Evolutionary conservation across 2,888 invertebrate genomes (phyloP), one percentile per base, ranked within the genome.

Genomic region (Agriotes lineatus): DNA sequence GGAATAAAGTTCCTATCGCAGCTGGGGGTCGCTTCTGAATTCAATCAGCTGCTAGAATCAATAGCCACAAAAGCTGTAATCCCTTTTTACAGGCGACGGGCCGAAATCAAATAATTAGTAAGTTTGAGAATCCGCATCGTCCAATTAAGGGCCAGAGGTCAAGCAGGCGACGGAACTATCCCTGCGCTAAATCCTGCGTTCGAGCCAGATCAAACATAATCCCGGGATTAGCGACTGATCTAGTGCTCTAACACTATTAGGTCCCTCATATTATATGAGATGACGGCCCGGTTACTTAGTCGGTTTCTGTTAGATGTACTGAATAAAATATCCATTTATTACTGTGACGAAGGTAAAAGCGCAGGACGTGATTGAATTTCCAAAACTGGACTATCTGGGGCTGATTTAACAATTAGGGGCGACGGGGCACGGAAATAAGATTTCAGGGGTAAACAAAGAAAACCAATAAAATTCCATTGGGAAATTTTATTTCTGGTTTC

Each of bases 131-230:
- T 25, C n/a, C 25, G 7, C 22, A 25, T n/a, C n/a, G 4, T n/a
- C 25, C 25, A 52, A 52, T 52, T 19, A 56, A 16, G 58, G 9
- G 20, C 14, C 10, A 14, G 42, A 60, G 45, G 45, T 60, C 59
- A 56, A 56, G 37, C 39, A 37, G 39, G 39, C 19, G 56, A 52
- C 19, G 14, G 18, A 39, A 39, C 22, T 56, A 22, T 20, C 45
- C 59, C 45, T 60, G 7, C 25, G 3, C 14, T 50, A 22, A 60
- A 30, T 33, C 45, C 45, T n/a, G 25, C 42, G 25, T 35, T 33
- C 33, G 59, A 60, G 19, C 20, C 42, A 22, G 59, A 60, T 60
- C 59, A 20, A 16, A 16, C 30, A 33, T 60, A 60, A 60, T 60
- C 59, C 59, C 12, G 1, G 44, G 59, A 33, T 39, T 60, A 60